These are phyloP conservation scores for Ennomos fuscantarius DNA, from an alignment of 2,888 invertebrate genomes.

Conservation along the genomic window DNA sequence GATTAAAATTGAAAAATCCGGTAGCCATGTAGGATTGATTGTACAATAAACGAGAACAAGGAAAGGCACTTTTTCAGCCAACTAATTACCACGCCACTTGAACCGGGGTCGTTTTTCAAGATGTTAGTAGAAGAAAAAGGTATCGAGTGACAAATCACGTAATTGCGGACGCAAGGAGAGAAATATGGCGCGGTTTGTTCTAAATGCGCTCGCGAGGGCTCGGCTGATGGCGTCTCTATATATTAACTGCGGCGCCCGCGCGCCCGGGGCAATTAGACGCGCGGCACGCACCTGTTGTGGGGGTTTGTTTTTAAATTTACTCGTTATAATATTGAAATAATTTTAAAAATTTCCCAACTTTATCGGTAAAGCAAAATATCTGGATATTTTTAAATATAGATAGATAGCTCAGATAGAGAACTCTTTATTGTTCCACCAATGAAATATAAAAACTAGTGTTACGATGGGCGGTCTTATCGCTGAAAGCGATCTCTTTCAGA, in stretches of 20 bases:
- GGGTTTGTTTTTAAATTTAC: slow-evolving; percentile 42
- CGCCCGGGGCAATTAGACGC: slow-evolving; percentile 62
- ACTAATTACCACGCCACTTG: slow-evolving; percentile 75
- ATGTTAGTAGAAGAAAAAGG: slow-evolving; percentile 59
- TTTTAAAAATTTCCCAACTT: not conserved
- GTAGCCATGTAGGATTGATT: slow-evolving; percentile 61
- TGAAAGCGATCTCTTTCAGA: too few species aligned
- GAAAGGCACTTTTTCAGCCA: slow-evolving; percentile 75
- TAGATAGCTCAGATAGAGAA: too few species aligned
- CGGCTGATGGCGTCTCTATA: slow-evolving; percentile 65
- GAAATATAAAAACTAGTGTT: too few species aligned
- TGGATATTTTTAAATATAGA: too few species aligned
- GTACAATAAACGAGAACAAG: slow-evolving; percentile 64
- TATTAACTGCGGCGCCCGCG: slow-evolving; percentile 58
- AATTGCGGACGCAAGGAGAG: slow-evolving; percentile 81
- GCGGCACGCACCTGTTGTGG: slow-evolving; percentile 51
- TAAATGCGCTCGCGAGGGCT: slow-evolving; percentile 72
- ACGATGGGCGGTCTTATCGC: too few species aligned
- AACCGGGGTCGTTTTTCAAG: slow-evolving; percentile 76
- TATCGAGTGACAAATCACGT: slow-evolving; percentile 82
- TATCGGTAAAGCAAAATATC: not conserved
- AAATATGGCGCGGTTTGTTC: slow-evolving; percentile 80
- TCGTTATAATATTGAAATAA: slow-evolving; percentile 10
- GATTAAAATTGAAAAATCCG: slow-evolving; percentile 45
- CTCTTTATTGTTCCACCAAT: too few species aligned